Percentiles rank a stretch among this genome's conserved stretches.
Evolutionary conservation across 2,797 vertebrate species (phyloP).

Genomic region (Manis crassicaudata): DNA sequence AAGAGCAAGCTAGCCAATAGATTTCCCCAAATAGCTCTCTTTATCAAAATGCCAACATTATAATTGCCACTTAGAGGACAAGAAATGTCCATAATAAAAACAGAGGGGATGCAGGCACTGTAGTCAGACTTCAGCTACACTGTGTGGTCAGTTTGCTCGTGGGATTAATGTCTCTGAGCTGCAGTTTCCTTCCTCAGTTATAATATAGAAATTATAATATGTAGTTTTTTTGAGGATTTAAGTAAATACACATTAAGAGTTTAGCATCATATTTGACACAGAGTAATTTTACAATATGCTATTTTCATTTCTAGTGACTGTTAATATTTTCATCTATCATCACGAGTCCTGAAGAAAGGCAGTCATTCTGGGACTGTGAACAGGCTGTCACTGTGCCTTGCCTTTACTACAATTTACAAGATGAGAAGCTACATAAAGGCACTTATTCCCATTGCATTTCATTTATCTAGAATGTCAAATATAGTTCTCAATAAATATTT

Average conservation of each 20-base stretch:
- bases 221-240: background rate
- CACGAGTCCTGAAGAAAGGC: background rate
- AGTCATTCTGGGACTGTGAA: background rate
- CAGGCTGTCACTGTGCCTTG: background rate
- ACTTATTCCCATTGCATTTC: background rate
- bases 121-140: background rate
- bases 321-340: background rate
- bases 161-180: background rate
- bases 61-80: background rate
- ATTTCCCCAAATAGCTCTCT: background rate
- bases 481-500: background rate
- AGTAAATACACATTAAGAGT: background rate
- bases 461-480: slow-evolving; percentile 1
- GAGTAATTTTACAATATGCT: background rate
- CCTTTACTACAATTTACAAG: background rate
- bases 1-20: background rate
- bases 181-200: background rate
- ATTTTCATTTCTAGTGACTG: background rate
- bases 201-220: background rate
- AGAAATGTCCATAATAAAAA: background rate
- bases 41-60: slow-evolving; percentile 22
- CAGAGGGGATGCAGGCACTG: background rate
- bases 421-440: background rate
- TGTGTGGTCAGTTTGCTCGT: background rate
- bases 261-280: background rate